Evolutionary conservation across 2,888 invertebrate species (phyloP).

Genomic region (Eilema griseolum): DNA sequence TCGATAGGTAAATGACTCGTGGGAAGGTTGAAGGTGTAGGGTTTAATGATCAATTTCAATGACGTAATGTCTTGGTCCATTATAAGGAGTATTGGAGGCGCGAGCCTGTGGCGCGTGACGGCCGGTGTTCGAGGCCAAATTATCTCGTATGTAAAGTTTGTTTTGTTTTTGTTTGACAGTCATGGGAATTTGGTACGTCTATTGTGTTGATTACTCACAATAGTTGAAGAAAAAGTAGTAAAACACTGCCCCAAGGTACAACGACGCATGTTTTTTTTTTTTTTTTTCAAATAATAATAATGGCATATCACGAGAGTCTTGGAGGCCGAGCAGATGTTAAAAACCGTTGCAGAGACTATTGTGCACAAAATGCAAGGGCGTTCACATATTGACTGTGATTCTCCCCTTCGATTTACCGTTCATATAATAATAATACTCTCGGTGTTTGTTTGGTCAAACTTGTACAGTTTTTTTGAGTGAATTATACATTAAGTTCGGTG

Average conservation of each 20-base stretch:
- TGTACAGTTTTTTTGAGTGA: background rate
- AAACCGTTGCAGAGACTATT: conserved; percentile 84
- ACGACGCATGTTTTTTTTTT: conserved; percentile 38
- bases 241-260: conserved; percentile 47
- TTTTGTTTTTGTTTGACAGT: conserved; percentile 66
- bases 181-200: conserved; percentile 69
- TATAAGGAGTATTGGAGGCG: conserved; percentile 72
- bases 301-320: conserved; percentile 59
- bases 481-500: background rate
- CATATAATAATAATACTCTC: conserved; percentile 31
- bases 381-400: conserved; percentile 71
- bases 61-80: conserved; percentile 80
- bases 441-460: conserved; percentile 24
- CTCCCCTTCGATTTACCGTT: conserved; percentile 67
- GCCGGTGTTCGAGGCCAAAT: conserved; percentile 64
- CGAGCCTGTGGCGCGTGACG: conserved; percentile 73
- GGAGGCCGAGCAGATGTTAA: conserved; percentile 77
- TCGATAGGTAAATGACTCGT: conserved; percentile 66
- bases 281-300: conserved; percentile 62
- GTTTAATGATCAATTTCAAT: conserved; percentile 77
- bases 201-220: conserved; percentile 60
- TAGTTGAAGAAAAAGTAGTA: conserved; percentile 54
- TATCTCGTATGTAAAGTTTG: conserved; percentile 62
- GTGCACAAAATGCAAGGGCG: conserved; percentile 72
- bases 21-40: conserved; percentile 69